phyloP scores from a whole-genome alignment of 2,888 invertebrate species.

The Acleris literana region DNA sequence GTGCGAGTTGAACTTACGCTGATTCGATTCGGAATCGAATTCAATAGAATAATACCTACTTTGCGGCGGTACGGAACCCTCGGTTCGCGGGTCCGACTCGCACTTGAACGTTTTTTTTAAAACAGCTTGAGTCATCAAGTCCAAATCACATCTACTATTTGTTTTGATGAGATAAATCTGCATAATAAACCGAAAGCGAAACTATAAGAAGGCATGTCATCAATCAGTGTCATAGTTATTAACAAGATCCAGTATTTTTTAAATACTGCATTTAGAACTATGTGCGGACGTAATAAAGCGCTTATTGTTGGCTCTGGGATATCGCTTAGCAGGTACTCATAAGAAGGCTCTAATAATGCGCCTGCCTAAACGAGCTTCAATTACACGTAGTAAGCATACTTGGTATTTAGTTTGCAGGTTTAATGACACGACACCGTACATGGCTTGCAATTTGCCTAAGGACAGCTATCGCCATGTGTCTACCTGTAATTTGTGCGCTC shows the following conservation, averaged over 20 bases:
- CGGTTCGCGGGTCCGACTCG: too few relatives aligned
- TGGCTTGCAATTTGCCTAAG: slow-evolving; percentile 16
- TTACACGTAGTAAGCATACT: slow-evolving; percentile 26
- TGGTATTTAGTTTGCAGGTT: slow-evolving; percentile 20
- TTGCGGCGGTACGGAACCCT: too few relatives aligned
- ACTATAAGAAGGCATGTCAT: neutral
- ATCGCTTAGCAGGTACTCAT: slow-evolving; percentile 3
- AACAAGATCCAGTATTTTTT: too few relatives aligned
- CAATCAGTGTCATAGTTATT: slow-evolving; percentile 1
- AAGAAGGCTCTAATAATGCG: neutral
- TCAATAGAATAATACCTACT: too few relatives aligned
- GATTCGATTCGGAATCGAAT: too few relatives aligned
- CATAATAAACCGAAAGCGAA: neutral
- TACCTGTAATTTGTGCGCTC: neutral
- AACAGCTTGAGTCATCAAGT: neutral
- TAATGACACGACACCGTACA: slow-evolving; percentile 22
- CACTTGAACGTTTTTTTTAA: too few relatives aligned
- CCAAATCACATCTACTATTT: neutral
- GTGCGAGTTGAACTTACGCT: too few relatives aligned
- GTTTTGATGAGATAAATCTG: slow-evolving; percentile 4
- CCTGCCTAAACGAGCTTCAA: slow-evolving; percentile 18
- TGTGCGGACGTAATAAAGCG: neutral
- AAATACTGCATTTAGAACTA: neutral
- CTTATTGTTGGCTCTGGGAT: neutral
- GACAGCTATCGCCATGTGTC: neutral